Conservation (phyloP, 2,113 vertebrate genomes). For the Serilophus lunatus region DNA sequence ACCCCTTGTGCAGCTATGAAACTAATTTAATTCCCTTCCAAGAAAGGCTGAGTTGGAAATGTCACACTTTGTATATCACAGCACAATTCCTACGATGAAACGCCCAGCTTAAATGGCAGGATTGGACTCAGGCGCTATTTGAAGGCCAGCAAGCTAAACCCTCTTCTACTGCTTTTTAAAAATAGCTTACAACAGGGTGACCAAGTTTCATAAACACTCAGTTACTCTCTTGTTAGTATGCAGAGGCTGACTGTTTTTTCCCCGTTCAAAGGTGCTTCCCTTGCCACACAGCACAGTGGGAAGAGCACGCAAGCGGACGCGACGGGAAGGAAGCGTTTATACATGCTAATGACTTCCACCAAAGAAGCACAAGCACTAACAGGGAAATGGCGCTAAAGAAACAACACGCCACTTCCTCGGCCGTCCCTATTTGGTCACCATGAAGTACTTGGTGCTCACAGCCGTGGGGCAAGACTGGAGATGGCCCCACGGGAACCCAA, state of each 20-base stretch:
- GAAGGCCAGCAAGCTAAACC: not conserved
- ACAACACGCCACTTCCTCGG: not conserved
- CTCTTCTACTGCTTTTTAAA: not conserved
- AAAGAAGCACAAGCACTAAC: constrained; percentile 4
- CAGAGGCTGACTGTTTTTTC: constrained; percentile 16
- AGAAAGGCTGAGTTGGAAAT: constrained; percentile 54
- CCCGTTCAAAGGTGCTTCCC: constrained; percentile 53
- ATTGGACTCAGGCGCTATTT: not conserved
- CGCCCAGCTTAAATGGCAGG: not conserved
- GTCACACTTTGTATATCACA: constrained; percentile 16
- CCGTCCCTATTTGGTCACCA: not conserved
- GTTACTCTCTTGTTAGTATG: not conserved
- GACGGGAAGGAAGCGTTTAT: constrained; percentile 50
- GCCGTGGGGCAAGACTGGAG: fast-evolving
- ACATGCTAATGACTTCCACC: constrained; percentile 51
- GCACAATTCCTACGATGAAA: not conserved
- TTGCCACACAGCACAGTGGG: constrained; percentile 40
- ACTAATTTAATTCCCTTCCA: constrained; percentile 11
- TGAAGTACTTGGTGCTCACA: not conserved
- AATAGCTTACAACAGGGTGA: not conserved
- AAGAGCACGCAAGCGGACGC: constrained; percentile 39
- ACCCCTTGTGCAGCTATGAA: not conserved
- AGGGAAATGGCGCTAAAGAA: not conserved
- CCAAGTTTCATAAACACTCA: not conserved
- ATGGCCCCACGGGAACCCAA: not conserved